Conservation (phyloP, 2,888 invertebrate species). For the Spodoptera picta region DNA sequence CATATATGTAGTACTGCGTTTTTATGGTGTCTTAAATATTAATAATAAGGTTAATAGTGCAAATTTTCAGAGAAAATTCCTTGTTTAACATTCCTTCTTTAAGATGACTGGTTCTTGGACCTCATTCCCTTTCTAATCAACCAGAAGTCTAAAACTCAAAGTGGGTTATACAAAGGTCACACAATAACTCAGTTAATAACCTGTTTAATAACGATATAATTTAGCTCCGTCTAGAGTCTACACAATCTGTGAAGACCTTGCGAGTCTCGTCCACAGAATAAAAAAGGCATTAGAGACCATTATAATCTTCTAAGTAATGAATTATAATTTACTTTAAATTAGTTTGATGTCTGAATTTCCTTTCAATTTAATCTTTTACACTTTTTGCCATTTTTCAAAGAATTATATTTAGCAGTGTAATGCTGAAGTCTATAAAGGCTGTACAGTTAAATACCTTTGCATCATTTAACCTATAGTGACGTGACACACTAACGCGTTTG, state of each 20-base stretch:
- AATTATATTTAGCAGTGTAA: no score
- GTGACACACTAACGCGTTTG: not conserved
- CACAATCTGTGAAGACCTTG: conserved; percentile 25
- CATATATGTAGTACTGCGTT: no score
- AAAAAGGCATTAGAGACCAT: conserved; percentile 25
- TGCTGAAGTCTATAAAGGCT: not conserved
- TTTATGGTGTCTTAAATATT: no score
- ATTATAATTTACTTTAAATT: not conserved
- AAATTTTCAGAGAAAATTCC: no score
- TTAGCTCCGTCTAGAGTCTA: not conserved
- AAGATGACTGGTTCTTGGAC: not conserved
- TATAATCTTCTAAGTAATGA: conserved; percentile 7
- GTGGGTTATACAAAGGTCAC: not conserved
- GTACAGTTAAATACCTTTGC: conserved; percentile 4
- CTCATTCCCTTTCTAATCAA: not conserved
- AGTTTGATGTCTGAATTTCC: conserved; percentile 11
- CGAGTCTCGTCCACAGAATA: conserved; percentile 13
- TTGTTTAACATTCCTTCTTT: no score
- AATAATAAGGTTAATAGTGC: no score
- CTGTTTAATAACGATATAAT: conserved; percentile 2
- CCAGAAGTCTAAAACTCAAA: not conserved
- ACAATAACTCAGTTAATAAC: conserved; percentile 13
- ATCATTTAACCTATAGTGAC: conserved; percentile 14
- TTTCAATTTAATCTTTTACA: not conserved
- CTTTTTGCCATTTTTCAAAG: no score